These are phyloP conservation scores for Heliconius cydno DNA, from an alignment of 2,888 invertebrate genomes.

Conservation along the genomic window DNA sequence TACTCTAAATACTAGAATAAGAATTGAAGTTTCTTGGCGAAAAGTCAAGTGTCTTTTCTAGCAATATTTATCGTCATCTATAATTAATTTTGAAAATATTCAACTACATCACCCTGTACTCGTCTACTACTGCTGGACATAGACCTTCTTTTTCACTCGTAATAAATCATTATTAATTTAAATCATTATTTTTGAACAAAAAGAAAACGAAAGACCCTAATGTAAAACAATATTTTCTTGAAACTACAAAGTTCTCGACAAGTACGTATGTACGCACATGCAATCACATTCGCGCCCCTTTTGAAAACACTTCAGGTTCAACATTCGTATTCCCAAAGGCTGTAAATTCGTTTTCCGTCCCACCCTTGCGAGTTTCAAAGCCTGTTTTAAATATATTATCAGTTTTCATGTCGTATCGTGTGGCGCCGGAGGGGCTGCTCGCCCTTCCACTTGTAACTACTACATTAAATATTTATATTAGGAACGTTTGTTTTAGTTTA, in stretches of 20 bases:
- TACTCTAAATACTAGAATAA: neutral
- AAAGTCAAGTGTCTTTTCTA: neutral
- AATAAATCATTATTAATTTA: neutral
- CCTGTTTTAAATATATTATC: constrained; percentile 80
- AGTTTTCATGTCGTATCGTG: constrained; percentile 76
- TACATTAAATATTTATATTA: constrained; percentile 63
- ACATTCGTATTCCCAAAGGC: constrained; percentile 66
- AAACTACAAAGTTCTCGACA: constrained; percentile 24
- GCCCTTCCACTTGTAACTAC: constrained; percentile 65
- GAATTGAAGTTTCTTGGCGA: neutral
- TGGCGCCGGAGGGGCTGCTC: constrained; percentile 70
- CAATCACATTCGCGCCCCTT: constrained; percentile 56
- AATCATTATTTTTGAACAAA: neutral
- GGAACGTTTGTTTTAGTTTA: constrained; percentile 57
- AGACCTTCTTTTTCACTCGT: too few species aligned
- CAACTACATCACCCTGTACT: too few species aligned
- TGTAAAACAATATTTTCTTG: constrained; percentile 20
- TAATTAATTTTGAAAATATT: neutral
- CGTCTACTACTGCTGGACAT: too few species aligned
- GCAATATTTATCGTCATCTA: neutral
- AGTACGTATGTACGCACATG: constrained; percentile 25
- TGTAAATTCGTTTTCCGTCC: constrained; percentile 70
- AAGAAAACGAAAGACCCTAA: neutral
- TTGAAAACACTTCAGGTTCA: constrained; percentile 41
- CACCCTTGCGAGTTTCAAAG: constrained; percentile 69